Evolutionary conservation across 2,797 vertebrate genomes (phyloP), one percentile per base, ranked within the genome.

Genomic region (Siniperca undulata): DNA sequence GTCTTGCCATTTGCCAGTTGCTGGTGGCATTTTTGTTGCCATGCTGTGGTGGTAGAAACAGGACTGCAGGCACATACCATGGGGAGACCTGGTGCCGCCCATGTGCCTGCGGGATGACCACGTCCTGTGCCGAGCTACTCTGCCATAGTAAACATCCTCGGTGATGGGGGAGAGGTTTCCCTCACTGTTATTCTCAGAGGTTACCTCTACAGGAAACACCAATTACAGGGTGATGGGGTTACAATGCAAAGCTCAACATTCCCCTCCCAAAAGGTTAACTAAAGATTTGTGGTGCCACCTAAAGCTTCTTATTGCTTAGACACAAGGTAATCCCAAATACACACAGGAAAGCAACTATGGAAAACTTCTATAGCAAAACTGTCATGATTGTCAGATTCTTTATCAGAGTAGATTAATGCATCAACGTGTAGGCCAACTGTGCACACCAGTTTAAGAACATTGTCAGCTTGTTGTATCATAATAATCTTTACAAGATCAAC

Each of bases 111-210:
- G 96, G 88, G 94, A 94, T 88, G 96, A 90, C 94, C 96, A 92
- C 87, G 94, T 97, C 95, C 93, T 93, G 92, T 95, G 95, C 91
- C 96, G 95, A 88, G 93, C 95, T 96, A 95, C 94, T 95, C 95
- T 96, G 95, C 95, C 95, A 97, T 95, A 97, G 96, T 96, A 96
- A 96, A 95, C 95, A 94, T 96, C 95, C 93, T 97, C 96, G 95
- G 87, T 95, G 95, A 95, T 83, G 86, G 96, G 96, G 87, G 97
- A 97, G 93, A 96, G 95, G 94, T 96, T 96, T 93, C 96, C 97
- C 95, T 97, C 97, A 97, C 96, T 97, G 97, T 96, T 97, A 97
- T 96, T 97, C 95, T 98, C 97, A 95, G 96, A 95, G 94, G 97
- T 97, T 95, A 97, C 97, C 94, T 97, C 97, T 97, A 96, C 74